Conservation (phyloP, 23 tunicate genomes). For the Ciona savignyi region DNA sequence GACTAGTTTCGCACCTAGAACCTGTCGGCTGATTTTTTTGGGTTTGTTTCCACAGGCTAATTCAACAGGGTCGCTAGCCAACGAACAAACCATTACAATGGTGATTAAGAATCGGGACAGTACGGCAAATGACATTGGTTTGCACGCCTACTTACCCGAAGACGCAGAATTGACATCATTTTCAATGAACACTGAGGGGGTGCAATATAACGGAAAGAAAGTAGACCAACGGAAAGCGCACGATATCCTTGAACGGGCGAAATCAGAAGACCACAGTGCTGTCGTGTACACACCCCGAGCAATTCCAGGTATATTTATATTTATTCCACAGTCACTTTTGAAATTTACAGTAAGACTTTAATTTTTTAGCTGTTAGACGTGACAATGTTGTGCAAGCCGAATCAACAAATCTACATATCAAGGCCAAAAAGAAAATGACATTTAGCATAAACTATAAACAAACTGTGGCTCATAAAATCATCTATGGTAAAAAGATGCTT, state of each 20-base stretch:
- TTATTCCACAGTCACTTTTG: too few species aligned
- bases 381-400: background rate
- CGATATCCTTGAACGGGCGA: too few species aligned
- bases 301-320: too few species aligned
- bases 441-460: background rate
- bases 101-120: background rate
- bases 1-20: too few species aligned
- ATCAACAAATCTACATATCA: background rate
- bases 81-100: slow-evolving; percentile 1
- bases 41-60: too few species aligned
- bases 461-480: background rate
- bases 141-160: slow-evolving; percentile 26
- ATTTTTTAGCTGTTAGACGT: too few species aligned
- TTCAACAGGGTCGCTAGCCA: too few species aligned
- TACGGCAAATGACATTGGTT: slow-evolving; percentile 15
- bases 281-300: too few species aligned
- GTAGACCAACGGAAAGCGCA: too few species aligned
- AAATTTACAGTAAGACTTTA: too few species aligned
- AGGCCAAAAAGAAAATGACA: slow-evolving; percentile 1
- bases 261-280: too few species aligned
- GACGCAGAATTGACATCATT: slow-evolving; percentile 19
- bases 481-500: background rate
- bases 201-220: slow-evolving; percentile 2
- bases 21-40: too few species aligned
- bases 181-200: slow-evolving; percentile 9